Evolutionary conservation across 2,888 invertebrate species (phyloP), one percentile per base, ranked within the genome.

Genomic region (Gastracanthus pulcherrimus): DNA sequence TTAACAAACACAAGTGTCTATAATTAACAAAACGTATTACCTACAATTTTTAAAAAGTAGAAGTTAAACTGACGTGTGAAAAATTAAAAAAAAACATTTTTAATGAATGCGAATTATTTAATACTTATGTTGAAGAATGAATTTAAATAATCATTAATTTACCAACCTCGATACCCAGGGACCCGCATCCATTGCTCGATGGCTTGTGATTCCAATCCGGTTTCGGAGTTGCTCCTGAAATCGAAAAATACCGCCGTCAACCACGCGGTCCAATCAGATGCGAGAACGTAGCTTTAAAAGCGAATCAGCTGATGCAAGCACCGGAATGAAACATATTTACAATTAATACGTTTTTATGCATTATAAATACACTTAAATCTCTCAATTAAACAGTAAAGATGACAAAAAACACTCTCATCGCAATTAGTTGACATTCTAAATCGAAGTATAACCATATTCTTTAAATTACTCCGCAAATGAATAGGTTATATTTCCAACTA

Each of bases 161-260:
- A 69, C 76, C 3, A 66, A 93, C 94, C 90, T 93, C 94, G 84
- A 97, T 92, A 11, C 97, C 97, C 36, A 96, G 92, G 0, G 97
- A 95, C 6, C 98, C 98, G 92, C 98, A 98, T 23, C 98, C 97
- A 92, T 98, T 95, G 19, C 96, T 94, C 78, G 93, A 93, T 9
- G 97, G 96, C 38, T 93, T 92, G 88, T 97, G 96, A 87, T 95
- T 95, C 90, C 94, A 94, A 88, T 97, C 95, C 31, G 94, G 94
- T 71, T 94, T 94, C 45, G 96, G 94, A 84, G 92, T 93, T 4
- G 93, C 93, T 69, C 95, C 97, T 94, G 88, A 69, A 93, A 93
- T 84, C 64, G 45, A 36, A 76, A 81, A 81, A 62, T 62, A 23
- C 13, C 66, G 76, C 51, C 64, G 58, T 66, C 45, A 45, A 58